Evolutionary conservation across 2,113 vertebrate species (phyloP).

Genomic region (Podarcis raffonei): DNA sequence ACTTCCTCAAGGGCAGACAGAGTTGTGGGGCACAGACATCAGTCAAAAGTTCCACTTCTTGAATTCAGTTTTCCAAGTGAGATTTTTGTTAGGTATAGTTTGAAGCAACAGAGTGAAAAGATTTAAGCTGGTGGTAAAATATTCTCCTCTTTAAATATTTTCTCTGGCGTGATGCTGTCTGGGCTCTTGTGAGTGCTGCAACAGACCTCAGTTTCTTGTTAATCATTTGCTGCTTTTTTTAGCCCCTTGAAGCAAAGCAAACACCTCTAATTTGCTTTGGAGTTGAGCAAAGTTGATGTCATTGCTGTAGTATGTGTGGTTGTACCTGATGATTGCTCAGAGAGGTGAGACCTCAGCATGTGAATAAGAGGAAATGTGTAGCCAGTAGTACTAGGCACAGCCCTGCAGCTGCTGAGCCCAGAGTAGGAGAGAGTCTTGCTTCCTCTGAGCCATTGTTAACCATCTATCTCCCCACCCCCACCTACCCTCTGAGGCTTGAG

Average conservation of each 20-base stretch:
- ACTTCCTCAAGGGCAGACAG: background rate
- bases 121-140: background rate
- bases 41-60: background rate
- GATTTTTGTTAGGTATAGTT: background rate
- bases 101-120: background rate
- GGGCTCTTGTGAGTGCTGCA: background rate
- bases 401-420: constrained; percentile 37
- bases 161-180: background rate
- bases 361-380: constrained; percentile 59
- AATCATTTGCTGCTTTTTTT: constrained; percentile 1
- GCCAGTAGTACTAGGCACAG: constrained; percentile 48
- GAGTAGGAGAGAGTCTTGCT: constrained; percentile 40
- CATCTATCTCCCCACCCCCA: background rate
- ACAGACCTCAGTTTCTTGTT: background rate
- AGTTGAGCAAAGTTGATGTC: constrained; percentile 36
- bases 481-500: background rate
- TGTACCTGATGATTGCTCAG: constrained; percentile 48
- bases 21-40: no score
- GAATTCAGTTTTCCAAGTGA: background rate
- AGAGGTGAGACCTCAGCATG: constrained; percentile 16
- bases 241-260: constrained; percentile 7
- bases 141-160: background rate
- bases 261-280: constrained; percentile 8
- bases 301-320: constrained; percentile 2
- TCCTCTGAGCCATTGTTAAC: constrained; percentile 19